Percentiles rank a stretch among this genome's conserved stretches.
Conservation (phyloP, 2,888 invertebrate genomes). For the Dasysyrphus tricinctus region DNA sequence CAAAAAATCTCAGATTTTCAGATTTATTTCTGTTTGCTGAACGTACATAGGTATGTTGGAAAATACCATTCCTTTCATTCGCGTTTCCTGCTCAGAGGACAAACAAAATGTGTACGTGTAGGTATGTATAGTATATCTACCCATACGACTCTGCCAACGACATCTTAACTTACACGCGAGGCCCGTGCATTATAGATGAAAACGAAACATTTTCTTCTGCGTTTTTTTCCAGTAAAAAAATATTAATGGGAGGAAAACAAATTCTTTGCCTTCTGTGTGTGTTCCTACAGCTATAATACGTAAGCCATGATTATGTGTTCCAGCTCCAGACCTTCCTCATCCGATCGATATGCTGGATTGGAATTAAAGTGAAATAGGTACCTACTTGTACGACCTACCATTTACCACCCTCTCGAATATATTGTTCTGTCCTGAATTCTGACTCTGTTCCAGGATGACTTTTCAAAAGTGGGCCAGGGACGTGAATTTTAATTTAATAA, state of each 20-base stretch:
- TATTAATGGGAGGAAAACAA: conserved; percentile 11
- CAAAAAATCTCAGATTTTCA: conserved; percentile 43
- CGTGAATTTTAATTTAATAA: conserved; percentile 57
- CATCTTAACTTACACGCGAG: conserved; percentile 36
- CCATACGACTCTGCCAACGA: conserved; percentile 10
- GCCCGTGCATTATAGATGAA: conserved; percentile 34
- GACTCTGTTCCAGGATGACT: background rate
- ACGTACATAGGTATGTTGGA: background rate
- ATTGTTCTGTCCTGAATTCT: background rate
- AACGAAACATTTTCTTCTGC: conserved; percentile 17
- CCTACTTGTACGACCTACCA: background rate
- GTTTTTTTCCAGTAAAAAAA: background rate
- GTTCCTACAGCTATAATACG: background rate
- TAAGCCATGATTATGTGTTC: conserved; percentile 25
- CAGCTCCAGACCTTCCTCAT: conserved; percentile 17
- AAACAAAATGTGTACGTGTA: conserved; percentile 18
- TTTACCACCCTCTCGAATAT: background rate
- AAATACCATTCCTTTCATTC: conserved; percentile 11
- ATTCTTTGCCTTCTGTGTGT: background rate
- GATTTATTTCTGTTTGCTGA: conserved; percentile 49
- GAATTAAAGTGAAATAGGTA: conserved; percentile 12
- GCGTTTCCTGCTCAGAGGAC: conserved; percentile 3
- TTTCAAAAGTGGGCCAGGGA: conserved; percentile 30
- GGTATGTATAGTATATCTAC: no score
- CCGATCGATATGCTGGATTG: conserved; percentile 25